Conservation (phyloP, 2,797 vertebrate species). For the Galagoides demidoff region DNA sequence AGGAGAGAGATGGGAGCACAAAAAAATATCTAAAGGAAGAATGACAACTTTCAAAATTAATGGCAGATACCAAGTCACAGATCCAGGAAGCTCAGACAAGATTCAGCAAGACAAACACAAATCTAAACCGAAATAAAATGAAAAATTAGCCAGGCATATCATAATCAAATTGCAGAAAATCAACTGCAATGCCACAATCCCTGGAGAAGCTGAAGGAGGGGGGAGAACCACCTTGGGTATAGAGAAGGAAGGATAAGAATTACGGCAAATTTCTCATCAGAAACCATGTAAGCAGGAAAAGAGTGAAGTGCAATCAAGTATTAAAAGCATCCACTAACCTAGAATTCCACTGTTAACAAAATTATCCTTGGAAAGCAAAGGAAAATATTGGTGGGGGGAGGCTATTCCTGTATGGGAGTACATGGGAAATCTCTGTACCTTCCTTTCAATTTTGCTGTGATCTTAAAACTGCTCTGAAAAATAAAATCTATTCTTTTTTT, state of each 20-base stretch:
- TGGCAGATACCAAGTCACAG: background rate
- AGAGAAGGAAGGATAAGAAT: background rate
- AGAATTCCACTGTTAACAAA: background rate
- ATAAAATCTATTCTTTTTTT: background rate
- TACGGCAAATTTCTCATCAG: background rate
- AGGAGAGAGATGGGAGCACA: background rate
- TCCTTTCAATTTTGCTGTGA: background rate
- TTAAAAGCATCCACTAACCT: background rate
- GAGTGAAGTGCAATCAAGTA: background rate
- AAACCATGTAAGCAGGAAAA: background rate
- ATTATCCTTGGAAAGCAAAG: background rate
- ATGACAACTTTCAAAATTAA: constrained; percentile 14
- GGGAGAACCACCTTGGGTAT: background rate
- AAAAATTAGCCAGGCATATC: background rate
- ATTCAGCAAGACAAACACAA: background rate
- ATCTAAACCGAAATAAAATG: background rate
- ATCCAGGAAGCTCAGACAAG: background rate
- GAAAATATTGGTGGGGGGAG: background rate
- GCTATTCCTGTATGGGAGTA: background rate
- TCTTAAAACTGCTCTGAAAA: background rate
- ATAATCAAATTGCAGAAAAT: background rate
- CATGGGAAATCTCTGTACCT: background rate
- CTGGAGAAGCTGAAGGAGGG: background rate
- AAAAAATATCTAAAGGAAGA: constrained; percentile 25
- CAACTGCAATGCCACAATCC: background rate